Percentiles rank a stretch among this genome's conserved stretches.
phyloP scores from a whole-genome alignment of 2,113 vertebrate genomes.

The Potamarius usumacintae region DNA sequence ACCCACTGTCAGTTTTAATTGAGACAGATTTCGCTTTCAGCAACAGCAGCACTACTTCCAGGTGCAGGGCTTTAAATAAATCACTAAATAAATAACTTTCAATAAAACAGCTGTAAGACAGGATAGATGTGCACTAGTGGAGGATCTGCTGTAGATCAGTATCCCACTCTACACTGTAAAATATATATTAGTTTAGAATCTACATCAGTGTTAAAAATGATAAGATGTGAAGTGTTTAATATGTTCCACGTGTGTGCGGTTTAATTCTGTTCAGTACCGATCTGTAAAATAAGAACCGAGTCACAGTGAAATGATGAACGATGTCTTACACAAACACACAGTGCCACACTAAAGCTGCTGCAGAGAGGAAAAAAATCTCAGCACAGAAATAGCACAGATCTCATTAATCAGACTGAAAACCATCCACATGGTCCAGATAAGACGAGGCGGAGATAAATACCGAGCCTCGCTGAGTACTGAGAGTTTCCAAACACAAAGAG shows the following conservation, averaged over 20 bases:
- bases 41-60: not conserved
- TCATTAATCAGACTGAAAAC: not conserved
- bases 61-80: not conserved
- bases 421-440: not conserved
- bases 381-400: constrained; percentile 5
- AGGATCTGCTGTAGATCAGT: not conserved
- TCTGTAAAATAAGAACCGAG: not conserved
- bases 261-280: not conserved
- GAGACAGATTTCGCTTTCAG: not conserved
- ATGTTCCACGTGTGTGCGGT: not conserved
- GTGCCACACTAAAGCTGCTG: not conserved
- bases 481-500: not conserved
- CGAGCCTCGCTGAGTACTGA: not conserved
- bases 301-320: not conserved
- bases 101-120: not conserved
- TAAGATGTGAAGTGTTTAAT: not conserved
- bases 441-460: not conserved
- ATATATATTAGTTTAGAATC: not conserved
- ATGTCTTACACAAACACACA: not conserved
- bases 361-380: not conserved
- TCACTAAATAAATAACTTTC: not conserved
- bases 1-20: not conserved
- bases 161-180: not conserved
- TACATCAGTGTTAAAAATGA: not conserved
- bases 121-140: not conserved